Evolutionary conservation across 2,113 vertebrate genomes (phyloP).

Genomic region (Percopsis transmontana): DNA sequence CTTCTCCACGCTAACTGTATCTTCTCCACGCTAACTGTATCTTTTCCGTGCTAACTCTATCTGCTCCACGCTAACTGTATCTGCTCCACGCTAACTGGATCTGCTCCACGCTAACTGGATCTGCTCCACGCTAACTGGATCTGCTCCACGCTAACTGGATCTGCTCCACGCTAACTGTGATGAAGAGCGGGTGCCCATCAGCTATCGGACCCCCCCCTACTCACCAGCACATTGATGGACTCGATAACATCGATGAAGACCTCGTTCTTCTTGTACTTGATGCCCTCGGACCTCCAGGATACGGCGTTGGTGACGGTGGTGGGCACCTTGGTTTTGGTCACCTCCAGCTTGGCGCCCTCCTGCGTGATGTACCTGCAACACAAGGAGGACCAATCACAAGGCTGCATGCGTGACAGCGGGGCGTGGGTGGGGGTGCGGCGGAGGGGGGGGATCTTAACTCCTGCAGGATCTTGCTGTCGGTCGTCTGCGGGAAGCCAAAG

Average conservation of each 20-base stretch:
- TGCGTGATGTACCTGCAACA: conserved; percentile 90
- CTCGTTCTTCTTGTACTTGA: conserved; percentile 96
- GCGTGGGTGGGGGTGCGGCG: not conserved
- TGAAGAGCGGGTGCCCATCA: too few relatives aligned
- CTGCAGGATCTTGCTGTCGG: conserved; percentile 94
- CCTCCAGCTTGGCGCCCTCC: conserved; percentile 89
- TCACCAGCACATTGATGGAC: conserved; percentile 91
- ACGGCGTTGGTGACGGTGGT: conserved; percentile 94
- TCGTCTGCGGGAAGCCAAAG: conserved; percentile 95
- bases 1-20: too few relatives aligned
- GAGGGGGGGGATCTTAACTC: conserved; percentile 80
- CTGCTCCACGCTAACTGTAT: too few relatives aligned
- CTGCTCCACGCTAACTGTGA: too few relatives aligned
- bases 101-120: too few relatives aligned
- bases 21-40: too few relatives aligned
- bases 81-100: too few relatives aligned
- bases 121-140: too few relatives aligned
- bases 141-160: too few relatives aligned
- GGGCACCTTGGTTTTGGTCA: conserved; percentile 84
- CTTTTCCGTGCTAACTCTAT: too few relatives aligned
- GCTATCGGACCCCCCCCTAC: too few relatives aligned
- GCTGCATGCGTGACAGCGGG: not conserved
- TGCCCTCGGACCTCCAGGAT: conserved; percentile 94
- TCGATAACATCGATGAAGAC: conserved; percentile 96
- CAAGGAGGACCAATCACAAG: not conserved